These are phyloP conservation scores for Amblyornis subalaris DNA, from an alignment of 2,113 vertebrate species.

Conservation along the genomic window DNA sequence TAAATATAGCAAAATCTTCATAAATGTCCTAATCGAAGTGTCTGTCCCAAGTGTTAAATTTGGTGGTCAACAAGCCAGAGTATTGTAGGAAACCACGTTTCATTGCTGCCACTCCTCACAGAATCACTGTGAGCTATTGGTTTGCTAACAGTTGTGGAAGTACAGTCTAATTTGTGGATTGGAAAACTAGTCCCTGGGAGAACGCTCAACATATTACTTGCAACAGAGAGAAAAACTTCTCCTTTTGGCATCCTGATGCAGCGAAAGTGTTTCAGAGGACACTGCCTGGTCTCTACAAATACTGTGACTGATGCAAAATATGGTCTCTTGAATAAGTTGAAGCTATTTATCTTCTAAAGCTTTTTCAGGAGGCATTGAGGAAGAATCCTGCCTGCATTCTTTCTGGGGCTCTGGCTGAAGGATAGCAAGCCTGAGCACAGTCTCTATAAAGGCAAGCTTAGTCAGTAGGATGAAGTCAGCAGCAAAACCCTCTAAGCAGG, in stretches of 20 bases:
- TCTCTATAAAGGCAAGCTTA: not conserved
- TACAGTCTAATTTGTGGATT: not conserved
- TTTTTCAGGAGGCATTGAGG: not conserved
- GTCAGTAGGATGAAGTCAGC: not conserved
- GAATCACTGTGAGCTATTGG: not conserved
- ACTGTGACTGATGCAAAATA: not conserved
- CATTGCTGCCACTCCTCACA: not conserved
- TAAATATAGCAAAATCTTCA: not conserved
- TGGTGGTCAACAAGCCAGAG: not conserved
- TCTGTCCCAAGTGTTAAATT: not conserved
- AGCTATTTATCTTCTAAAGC: not conserved
- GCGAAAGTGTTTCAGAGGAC: not conserved
- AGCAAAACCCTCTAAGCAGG: not conserved
- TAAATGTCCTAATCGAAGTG: not conserved
- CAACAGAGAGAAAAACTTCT: not conserved
- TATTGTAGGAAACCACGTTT: not conserved
- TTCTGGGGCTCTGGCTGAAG: not conserved
- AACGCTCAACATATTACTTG: not conserved
- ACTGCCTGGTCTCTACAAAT: not conserved
- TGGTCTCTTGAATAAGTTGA: not conserved
- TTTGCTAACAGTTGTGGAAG: not conserved
- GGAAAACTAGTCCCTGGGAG: not conserved
- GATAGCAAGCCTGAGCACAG: not conserved
- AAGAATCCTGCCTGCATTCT: not conserved
- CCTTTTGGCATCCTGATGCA: not conserved